These are phyloP conservation scores for Amyelois transitella DNA, from an alignment of 1,140 invertebrate genomes.

Conservation along the genomic window DNA sequence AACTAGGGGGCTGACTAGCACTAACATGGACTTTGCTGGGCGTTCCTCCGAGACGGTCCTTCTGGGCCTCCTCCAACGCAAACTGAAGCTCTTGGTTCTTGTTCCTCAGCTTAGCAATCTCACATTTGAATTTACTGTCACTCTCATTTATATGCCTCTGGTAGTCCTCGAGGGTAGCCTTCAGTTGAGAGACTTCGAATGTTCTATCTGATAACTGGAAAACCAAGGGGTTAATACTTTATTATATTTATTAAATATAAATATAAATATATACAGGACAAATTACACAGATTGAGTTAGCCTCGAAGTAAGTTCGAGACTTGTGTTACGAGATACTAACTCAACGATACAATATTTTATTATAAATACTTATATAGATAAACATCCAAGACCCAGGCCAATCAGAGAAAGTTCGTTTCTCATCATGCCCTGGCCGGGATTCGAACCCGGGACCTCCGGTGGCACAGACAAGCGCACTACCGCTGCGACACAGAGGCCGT, in stretches of 20 bases:
- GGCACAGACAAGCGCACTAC: no score
- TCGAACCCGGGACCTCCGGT: no score
- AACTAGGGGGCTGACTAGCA: slow-evolving; percentile 53
- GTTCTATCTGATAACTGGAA: slow-evolving; percentile 83
- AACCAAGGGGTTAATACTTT: not conserved
- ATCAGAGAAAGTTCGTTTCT: no score
- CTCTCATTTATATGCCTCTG: slow-evolving; percentile 79
- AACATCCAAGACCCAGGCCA: no score
- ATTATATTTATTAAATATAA: not conserved
- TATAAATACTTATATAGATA: no score
- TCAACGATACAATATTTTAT: not conserved
- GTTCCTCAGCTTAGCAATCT: slow-evolving; percentile 73
- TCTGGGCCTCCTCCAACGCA: slow-evolving; percentile 62
- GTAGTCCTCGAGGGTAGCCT: slow-evolving; percentile 78
- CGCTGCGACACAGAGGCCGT: no score
- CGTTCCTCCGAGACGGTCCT: slow-evolving; percentile 51
- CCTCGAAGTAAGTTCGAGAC: no score
- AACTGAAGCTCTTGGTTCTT: slow-evolving; percentile 71
- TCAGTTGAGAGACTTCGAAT: slow-evolving; percentile 80
- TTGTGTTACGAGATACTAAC: no score
- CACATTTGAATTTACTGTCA: slow-evolving; percentile 74
- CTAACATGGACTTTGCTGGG: slow-evolving; percentile 40
- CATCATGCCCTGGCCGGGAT: no score
- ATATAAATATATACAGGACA: no score
- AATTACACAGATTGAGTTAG: no score